Base-by-base conservation (phyloP, 2,113 vertebrate genomes). In the Neolamprologus tretocephalus region DNA sequence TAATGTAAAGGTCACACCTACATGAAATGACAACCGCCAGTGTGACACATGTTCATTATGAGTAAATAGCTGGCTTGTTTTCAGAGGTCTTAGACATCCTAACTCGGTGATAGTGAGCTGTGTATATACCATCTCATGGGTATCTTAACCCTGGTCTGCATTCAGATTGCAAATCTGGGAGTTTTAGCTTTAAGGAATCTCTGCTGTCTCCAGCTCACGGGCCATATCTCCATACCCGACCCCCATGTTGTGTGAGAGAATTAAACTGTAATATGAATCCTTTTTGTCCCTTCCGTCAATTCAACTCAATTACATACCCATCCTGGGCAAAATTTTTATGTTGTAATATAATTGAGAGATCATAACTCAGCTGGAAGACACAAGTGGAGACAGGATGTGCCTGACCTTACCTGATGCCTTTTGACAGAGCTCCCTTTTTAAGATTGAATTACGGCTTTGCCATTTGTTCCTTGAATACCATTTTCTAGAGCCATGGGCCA, bases 381-480 rank as follows among this genome's bases (percentile, higher is more conserved):
- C 81, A 89, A 87, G 89, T 92, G 85, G 88, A 91, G 92, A 92
- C 85, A 61, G 85, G 90, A 91, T 91, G 89, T 81, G 88, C 54
- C 92, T 93, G 91, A 95, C 91, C 93, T 92, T 93, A 95, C 90
- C 83, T 93, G 91, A 94, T 92, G 89, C 89, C 83, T 92, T 89
- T 91, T 93, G 91, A 94, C 89, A 87, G 73, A 91, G 81, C 63
- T 92, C 85, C 88, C 57, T 87, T 86, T 89, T 91, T 61, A 86
- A 90, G 92, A 91, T 89, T 94, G 85, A 95, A 95, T 94, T 94
- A 94, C 83, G 82, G 81, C 94, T 92, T 93, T 95, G 95, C 92
- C 95, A 95, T 95, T 95, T 96, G 89, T 89, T 81, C 81, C 71
- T 89, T 83, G 57, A 87, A 94, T 94, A 81, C 88, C 80, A 89